These are phyloP conservation scores for Andricus curvator DNA, from an alignment of 2,888 invertebrate species.

Conservation along the genomic window DNA sequence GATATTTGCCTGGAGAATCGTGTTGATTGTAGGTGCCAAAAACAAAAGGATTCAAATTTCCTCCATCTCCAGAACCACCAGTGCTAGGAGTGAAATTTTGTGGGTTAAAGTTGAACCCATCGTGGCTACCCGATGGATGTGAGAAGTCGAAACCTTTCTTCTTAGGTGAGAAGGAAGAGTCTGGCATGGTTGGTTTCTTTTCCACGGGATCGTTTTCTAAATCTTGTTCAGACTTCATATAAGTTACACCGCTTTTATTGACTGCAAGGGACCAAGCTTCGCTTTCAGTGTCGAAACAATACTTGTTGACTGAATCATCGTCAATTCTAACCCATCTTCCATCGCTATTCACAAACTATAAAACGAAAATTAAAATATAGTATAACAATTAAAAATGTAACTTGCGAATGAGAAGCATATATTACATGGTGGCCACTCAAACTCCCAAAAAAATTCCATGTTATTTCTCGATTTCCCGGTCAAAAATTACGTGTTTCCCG, in stretches of 20 bases:
- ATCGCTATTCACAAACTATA: conserved; percentile 80
- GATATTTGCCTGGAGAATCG: conserved; percentile 65
- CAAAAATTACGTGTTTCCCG: no score
- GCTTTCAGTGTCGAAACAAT: conserved; percentile 84
- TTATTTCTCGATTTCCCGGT: no score
- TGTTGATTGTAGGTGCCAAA: conserved; percentile 75
- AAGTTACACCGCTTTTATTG: conserved; percentile 83
- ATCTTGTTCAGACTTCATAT: conserved; percentile 82
- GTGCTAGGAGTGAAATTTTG: conserved; percentile 66
- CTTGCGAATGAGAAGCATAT: background rate
- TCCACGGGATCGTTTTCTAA: conserved; percentile 69
- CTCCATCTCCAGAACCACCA: conserved; percentile 63
- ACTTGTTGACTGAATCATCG: conserved; percentile 82
- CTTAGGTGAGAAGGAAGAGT: conserved; percentile 68
- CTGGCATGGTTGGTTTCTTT: conserved; percentile 62
- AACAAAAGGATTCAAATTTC: conserved; percentile 76
- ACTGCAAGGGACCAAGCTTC: conserved; percentile 87
- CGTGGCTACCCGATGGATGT: conserved; percentile 63
- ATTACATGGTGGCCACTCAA: background rate
- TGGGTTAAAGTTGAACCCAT: conserved; percentile 69
- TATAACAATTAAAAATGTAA: background rate
- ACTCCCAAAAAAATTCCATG: no score
- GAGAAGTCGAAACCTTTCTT: conserved; percentile 83
- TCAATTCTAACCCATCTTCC: conserved; percentile 85
- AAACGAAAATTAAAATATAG: conserved; percentile 33